phyloP scores from a whole-genome alignment of 2,797 vertebrate genomes.

The Enteromius afrohamiltoni region DNA sequence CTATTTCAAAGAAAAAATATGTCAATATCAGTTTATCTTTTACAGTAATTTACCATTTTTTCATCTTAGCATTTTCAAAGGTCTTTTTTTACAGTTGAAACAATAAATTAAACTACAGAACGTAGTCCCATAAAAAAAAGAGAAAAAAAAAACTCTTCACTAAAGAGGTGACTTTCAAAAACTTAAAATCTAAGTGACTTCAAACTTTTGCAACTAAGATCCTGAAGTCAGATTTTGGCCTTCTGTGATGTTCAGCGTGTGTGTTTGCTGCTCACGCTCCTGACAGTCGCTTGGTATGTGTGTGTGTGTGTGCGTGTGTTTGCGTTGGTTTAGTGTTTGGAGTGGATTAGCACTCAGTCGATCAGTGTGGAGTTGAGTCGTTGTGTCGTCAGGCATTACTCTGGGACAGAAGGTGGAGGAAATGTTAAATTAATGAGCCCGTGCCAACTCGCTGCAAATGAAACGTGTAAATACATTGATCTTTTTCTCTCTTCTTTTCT shows the following conservation, averaged over 20 bases:
- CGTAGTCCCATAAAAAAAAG: neutral
- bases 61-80: no score
- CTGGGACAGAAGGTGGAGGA: constrained; percentile 98
- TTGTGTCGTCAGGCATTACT: constrained; percentile 84
- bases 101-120: neutral
- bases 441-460: constrained; percentile 98
- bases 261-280: no score
- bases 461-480: constrained; percentile 99
- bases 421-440: constrained; percentile 99
- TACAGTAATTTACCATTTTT: no score
- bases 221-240: neutral
- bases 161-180: neutral
- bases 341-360: constrained; percentile 7
- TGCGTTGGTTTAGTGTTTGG: neutral
- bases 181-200: neutral
- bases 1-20: no score
- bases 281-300: neutral
- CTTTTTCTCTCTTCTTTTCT: constrained; percentile 81
- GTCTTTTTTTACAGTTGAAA: no score
- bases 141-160: no score
- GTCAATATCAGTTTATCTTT: no score
- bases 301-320: neutral
- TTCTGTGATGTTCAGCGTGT: neutral
- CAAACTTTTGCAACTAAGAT: neutral
- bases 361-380: constrained; percentile 53